Evolutionary conservation across 1,140 invertebrate genomes (phyloP), one percentile per base, ranked within the genome.

Genomic region (Orchesella cincta): DNA sequence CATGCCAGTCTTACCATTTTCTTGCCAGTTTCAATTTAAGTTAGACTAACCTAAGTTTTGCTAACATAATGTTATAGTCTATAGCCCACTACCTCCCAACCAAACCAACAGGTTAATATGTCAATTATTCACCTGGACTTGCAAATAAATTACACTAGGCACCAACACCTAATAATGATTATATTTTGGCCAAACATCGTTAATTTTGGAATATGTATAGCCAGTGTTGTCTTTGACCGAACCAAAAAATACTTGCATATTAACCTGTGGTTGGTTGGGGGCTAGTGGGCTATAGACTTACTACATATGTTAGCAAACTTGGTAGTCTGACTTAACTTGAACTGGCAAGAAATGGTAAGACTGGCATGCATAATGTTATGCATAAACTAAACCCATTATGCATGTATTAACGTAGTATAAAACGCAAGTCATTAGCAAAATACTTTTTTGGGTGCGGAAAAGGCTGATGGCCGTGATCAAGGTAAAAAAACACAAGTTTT

Each of bases 391-490:
- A 23, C 12, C 26, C 54, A 23, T 18, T 57, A 31, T 12, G 23
- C 29, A 29, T 31, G 8, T 67, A 12, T 67, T 29, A 67, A 3
- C 26, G 26, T 2, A 31, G 28, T 12, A 67, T 8, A 67, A 67
- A 12, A 29, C 62, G 26, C 14, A 5, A 26, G 33, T 31, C 14
- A 67, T 33, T 12, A 67, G 26, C 12, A 14, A 57, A 23, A 18
- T 57, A 18, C 3, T 12, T 14, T n/a, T 33, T 67, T 12, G 62
- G 62, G 62, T 67, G 28, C 62, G 31, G 62, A 33, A 67, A 67
- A 67, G 62, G 62, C 62, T 67, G 62, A 31, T 31, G 62, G 62
- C 62, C 62, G 62, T 67, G 62, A 67, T 67, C 62, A 67, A 67
- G 62, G 62, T 67, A 29, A 67, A 67, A 33, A n/a, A 14, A 57